A percentile compares a stretch with the other conserved stretches of the same genome.
phyloP scores from a whole-genome alignment of 2,888 invertebrate genomes.

The Molorchus minor region DNA sequence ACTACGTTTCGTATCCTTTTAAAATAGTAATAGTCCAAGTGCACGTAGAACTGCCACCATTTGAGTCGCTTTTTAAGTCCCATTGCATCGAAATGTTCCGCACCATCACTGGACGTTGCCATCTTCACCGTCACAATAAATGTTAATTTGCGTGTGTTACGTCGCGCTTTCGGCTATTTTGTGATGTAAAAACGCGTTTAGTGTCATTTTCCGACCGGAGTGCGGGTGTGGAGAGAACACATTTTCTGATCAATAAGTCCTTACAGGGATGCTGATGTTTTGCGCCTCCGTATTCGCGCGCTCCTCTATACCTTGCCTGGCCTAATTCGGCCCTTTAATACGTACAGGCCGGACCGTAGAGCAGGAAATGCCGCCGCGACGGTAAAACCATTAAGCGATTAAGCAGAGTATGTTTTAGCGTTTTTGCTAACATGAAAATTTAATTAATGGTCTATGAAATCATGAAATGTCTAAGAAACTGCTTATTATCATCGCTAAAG shows the following conservation, averaged over 20 bases:
- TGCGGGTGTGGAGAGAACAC: constrained; percentile 56
- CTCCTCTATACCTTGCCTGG: constrained; percentile 30
- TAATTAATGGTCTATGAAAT: too few relatives aligned
- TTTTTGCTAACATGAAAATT: not conserved
- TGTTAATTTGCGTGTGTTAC: constrained; percentile 25
- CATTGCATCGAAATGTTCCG: constrained; percentile 44
- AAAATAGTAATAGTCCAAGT: constrained; percentile 50
- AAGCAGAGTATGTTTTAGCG: not conserved
- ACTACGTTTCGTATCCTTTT: constrained; percentile 36
- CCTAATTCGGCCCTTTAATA: constrained; percentile 26
- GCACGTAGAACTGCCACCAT: constrained; percentile 58
- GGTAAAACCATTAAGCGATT: not conserved
- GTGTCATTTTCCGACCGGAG: constrained; percentile 44
- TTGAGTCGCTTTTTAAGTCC: constrained; percentile 57
- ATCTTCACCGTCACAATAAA: constrained; percentile 35
- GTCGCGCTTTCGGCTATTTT: constrained; percentile 26
- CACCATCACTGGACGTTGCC: constrained; percentile 53
- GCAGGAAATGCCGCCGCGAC: not conserved
- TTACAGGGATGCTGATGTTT: constrained; percentile 55
- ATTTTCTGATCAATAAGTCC: constrained; percentile 59
- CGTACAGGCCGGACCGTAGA: not conserved
- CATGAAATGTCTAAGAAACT: too few relatives aligned
- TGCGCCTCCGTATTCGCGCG: constrained; percentile 37
- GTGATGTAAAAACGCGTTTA: constrained; percentile 22
- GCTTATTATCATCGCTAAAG: too few relatives aligned